Percentiles rank a stretch among this genome's conserved stretches.
phyloP scores from a whole-genome alignment of 2,888 invertebrate species.

The Drosophila suboccidentalis region DNA sequence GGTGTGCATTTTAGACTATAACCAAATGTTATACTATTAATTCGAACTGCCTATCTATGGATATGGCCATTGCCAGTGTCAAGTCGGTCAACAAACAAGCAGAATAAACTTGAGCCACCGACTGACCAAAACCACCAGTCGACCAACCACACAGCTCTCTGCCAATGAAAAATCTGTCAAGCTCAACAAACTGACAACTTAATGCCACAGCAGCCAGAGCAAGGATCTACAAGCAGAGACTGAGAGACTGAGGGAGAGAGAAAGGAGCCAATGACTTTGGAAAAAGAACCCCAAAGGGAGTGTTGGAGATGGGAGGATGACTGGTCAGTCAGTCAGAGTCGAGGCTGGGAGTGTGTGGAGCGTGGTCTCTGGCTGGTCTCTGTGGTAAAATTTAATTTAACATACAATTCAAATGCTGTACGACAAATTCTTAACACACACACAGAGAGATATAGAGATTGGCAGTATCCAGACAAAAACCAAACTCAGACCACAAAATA shows the following conservation, averaged over 20 bases:
- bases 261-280: slow-evolving; percentile 47
- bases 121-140: slow-evolving; percentile 27
- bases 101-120: slow-evolving; percentile 25
- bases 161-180: slow-evolving; percentile 75
- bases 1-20: slow-evolving; percentile 32
- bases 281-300: slow-evolving; percentile 28
- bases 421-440: slow-evolving; percentile 56
- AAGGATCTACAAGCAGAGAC: slow-evolving; percentile 2
- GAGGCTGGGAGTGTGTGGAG: neutral
- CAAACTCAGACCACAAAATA: slow-evolving; percentile 68
- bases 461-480: slow-evolving; percentile 40
- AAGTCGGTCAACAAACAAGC: slow-evolving; percentile 18
- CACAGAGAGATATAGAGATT: slow-evolving; percentile 10
- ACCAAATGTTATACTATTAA: slow-evolving; percentile 51
- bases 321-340: slow-evolving; percentile 17
- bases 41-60: slow-evolving; percentile 35
- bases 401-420: slow-evolving; percentile 75
- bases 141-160: slow-evolving; percentile 12
- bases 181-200: slow-evolving; percentile 77
- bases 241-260: slow-evolving; percentile 10
- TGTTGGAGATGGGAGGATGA: neutral
- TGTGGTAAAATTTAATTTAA: slow-evolving; percentile 81
- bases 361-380: slow-evolving; percentile 60
- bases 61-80: slow-evolving; percentile 19
- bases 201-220: slow-evolving; percentile 59